Percentiles rank a stretch among this genome's conserved stretches.
These are phyloP conservation scores for Nowickia ferox DNA, from an alignment of 2,888 invertebrate species.

Conservation along the genomic window DNA sequence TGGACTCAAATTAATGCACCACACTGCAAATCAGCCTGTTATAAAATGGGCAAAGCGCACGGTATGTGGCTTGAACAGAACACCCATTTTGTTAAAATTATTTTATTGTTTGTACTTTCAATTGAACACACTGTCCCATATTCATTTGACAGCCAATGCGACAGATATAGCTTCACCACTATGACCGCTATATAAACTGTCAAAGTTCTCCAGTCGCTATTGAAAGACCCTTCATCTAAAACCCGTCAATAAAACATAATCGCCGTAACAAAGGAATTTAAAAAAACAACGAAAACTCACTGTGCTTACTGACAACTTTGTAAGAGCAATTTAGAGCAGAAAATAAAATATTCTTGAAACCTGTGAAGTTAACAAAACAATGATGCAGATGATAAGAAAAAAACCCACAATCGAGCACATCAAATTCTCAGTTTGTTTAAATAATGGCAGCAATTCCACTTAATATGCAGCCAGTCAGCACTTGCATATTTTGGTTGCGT, in stretches of 20 bases:
- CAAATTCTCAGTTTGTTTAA: slow-evolving; percentile 28
- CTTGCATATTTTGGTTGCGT: background rate
- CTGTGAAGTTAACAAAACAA: slow-evolving; percentile 24
- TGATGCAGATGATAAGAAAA: slow-evolving; percentile 17
- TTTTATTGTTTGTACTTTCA: background rate
- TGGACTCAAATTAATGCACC: too few species aligned
- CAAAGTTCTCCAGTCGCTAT: too few species aligned
- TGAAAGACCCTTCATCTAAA: background rate
- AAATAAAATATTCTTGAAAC: slow-evolving; percentile 15
- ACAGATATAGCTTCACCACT: too few species aligned
- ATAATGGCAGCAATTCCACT: slow-evolving; percentile 10
- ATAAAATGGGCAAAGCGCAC: too few species aligned
- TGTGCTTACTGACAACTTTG: slow-evolving; percentile 15
- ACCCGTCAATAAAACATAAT: background rate
- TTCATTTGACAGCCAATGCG: too few species aligned
- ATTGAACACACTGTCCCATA: background rate
- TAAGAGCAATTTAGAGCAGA: slow-evolving; percentile 40
- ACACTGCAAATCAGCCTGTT: too few species aligned
- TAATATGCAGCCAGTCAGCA: background rate
- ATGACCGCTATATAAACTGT: too few species aligned
- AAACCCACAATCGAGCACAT: slow-evolving; percentile 18
- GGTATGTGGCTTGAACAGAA: too few species aligned
- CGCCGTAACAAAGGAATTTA: background rate
- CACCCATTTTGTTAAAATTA: background rate
- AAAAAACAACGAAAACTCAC: slow-evolving; percentile 11